Evolutionary conservation across 2,113 vertebrate species (phyloP), one percentile per base, ranked within the genome.

Genomic region (Tragelaphus imberbis): DNA sequence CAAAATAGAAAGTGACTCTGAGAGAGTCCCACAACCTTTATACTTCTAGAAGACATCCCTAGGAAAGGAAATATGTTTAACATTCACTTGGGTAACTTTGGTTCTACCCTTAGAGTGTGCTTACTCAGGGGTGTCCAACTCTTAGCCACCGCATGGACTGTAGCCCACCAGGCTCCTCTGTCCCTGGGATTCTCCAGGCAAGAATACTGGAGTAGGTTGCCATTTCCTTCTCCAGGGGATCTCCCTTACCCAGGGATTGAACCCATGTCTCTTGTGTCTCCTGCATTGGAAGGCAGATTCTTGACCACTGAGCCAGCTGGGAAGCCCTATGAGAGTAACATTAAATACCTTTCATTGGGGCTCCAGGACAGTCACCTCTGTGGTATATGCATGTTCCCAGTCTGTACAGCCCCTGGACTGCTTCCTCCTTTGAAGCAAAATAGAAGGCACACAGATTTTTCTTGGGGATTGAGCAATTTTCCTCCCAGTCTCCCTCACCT

Each of bases 381-480:
- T 0, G 3, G 14, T 27, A 1, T 25, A 17, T 33, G 58, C 9
- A 0, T 23, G 21, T 27, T 51, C 6, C 19, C 53, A 14, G 51
- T 15, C 27, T 75, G 11, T 27, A 53, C 33, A 5, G 33, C 3
- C 15, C 25, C 33, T 55, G 16, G 30, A 9, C 71, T 19, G 15
- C 27, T 30, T 56, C 27, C 82, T 94, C 19, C 16, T 2, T 28
- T 40, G 77, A 87, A 47, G 75, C n/a, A 82, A n/a, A 55, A 49
- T 9, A 11, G 55, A 97, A 89, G 84, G 84, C 30, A 51, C 49
- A 8, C 19, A 44, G 23, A 14, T 30, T 63, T 97, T 94, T 63
- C 36, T 28, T 47, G 87, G 28, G 63, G 17, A 23, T 33, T 36
- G 28, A 61, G n/a, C 12, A 23, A 0, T 88, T 95, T 97, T 84